These are phyloP conservation scores for Myiotriccus ornatus DNA, from an alignment of 2,797 vertebrate species.

Conservation along the genomic window DNA sequence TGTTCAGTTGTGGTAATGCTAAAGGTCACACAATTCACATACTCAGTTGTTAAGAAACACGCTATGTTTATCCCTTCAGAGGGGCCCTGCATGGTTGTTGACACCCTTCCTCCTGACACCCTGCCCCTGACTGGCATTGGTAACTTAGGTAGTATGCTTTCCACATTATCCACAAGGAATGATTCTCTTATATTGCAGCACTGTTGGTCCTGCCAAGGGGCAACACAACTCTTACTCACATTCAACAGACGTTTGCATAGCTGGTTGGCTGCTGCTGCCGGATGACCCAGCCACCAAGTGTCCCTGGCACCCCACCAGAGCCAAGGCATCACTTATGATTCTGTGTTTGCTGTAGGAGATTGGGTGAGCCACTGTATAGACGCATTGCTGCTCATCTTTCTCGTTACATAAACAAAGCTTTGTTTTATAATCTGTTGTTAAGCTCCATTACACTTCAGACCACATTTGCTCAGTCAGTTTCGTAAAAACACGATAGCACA, in stretches of 20 bases:
- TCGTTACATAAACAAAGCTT: not conserved
- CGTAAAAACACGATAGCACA: not conserved
- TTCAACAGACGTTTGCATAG: not conserved
- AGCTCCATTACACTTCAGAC: not conserved
- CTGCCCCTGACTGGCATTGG: accelerated
- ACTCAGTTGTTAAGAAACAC: not conserved
- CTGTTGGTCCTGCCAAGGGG: accelerated
- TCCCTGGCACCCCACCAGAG: not conserved
- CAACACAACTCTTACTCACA: accelerated
- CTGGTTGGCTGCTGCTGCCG: not conserved
- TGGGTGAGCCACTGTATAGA: accelerated
- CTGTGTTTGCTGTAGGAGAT: not conserved
- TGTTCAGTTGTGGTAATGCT: not conserved
- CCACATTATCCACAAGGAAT: accelerated
- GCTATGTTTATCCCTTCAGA: not conserved
- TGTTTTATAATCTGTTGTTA: not conserved
- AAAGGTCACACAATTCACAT: not conserved
- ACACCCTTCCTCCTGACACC: not conserved
- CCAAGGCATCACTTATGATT: accelerated
- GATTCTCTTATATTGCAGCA: accelerated
- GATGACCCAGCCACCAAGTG: not conserved
- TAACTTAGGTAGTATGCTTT: accelerated
- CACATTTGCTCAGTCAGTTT: not conserved
- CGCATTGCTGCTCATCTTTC: accelerated
- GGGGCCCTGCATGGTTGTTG: accelerated